Percentiles rank a stretch among this genome's conserved stretches.
These are phyloP conservation scores for Catharus fuscescens DNA, from an alignment of 2,113 vertebrate species.

Conservation along the genomic window DNA sequence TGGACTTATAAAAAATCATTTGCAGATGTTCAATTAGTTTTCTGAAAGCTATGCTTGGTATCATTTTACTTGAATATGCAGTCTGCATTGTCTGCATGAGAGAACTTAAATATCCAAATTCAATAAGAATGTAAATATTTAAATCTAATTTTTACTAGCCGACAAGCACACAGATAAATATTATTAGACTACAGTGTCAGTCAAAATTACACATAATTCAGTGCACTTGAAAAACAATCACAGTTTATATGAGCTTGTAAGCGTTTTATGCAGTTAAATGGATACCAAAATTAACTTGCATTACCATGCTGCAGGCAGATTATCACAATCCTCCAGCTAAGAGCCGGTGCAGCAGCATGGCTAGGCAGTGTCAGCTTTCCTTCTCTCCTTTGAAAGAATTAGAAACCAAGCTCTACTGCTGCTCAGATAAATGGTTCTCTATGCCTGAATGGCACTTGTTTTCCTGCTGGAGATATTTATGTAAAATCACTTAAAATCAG, in stretches of 20 bases:
- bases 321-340: not conserved
- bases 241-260: not conserved
- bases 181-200: not conserved
- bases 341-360: not conserved
- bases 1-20: not conserved
- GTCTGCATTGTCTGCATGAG: not conserved
- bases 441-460: not conserved
- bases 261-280: not conserved
- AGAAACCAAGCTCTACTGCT: not conserved
- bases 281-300: not conserved
- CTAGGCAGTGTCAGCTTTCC: not conserved
- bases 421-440: not conserved
- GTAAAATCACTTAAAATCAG: not conserved
- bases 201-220: slow-evolving; percentile 40
- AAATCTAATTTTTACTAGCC: not conserved
- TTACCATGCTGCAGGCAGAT: not conserved
- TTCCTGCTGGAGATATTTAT: not conserved
- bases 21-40: not conserved
- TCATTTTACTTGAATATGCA: not conserved
- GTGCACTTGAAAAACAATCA: not conserved
- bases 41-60: not conserved
- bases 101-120: not conserved
- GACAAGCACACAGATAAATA: not conserved
- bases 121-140: slow-evolving; percentile 49
- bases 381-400: not conserved